Percentiles rank a stretch among this genome's conserved stretches.
phyloP scores from a whole-genome alignment of 1,140 invertebrate genomes.

The Triops cancriformis region DNA sequence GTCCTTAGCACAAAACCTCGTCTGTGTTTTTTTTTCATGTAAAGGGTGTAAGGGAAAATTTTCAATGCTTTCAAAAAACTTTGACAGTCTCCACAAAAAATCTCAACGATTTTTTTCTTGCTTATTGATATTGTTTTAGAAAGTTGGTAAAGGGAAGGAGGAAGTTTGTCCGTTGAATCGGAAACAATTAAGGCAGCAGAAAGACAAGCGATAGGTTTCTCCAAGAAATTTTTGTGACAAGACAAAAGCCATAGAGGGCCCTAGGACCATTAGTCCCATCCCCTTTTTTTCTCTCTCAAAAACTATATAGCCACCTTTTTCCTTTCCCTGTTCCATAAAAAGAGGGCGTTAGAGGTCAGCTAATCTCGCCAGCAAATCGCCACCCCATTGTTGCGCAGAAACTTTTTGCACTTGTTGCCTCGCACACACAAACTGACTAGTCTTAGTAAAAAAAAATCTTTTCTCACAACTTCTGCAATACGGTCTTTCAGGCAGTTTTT shows the following conservation, averaged over 20 bases:
- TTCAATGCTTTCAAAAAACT: background rate
- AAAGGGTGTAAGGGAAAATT: background rate
- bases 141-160: background rate
- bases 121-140: background rate
- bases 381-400: background rate
- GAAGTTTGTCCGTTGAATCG: background rate
- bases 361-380: background rate
- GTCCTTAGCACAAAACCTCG: background rate
- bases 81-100: background rate
- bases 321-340: no score
- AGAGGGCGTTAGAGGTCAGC: no score
- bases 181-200: conserved; percentile 10
- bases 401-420: conserved; percentile 10
- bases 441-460: background rate
- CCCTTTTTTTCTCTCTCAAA: no score
- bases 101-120: no score
- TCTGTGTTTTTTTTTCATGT: background rate
- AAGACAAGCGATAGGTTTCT: background rate
- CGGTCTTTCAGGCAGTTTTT: background rate
- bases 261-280: no score
- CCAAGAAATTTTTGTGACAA: no score
- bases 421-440: conserved; percentile 4
- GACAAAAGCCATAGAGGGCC: no score
- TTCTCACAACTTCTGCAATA: background rate
- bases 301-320: no score